Conservation (phyloP, 2,888 invertebrate genomes). For the Drosophila nigricruria region DNA sequence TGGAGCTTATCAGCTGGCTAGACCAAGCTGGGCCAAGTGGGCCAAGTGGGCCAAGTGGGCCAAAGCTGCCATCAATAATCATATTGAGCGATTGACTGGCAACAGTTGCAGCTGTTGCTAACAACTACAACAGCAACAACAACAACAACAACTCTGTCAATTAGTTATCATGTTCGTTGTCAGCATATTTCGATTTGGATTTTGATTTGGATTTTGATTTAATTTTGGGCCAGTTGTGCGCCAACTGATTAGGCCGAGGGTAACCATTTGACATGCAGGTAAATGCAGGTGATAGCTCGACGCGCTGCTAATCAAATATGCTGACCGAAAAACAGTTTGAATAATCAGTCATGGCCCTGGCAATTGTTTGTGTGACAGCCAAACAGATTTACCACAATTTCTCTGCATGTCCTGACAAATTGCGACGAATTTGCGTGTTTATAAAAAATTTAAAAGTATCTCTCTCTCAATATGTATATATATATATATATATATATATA, state of each 20-base stretch:
- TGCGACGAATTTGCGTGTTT: constrained; percentile 72
- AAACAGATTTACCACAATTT: constrained; percentile 38
- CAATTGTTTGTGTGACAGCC: constrained; percentile 35
- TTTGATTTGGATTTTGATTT: constrained; percentile 66
- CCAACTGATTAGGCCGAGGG: constrained; percentile 39
- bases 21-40: not conserved
- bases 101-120: constrained; percentile 40
- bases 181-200: constrained; percentile 66
- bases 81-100: constrained; percentile 51
- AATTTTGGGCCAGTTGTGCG: constrained; percentile 52
- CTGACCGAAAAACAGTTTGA: constrained; percentile 48
- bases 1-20: constrained; percentile 37
- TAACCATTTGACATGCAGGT: constrained; percentile 6
- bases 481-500: not conserved
- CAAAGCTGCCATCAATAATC: constrained; percentile 45
- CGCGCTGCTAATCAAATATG: constrained; percentile 50
- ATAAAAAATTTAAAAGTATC: constrained; percentile 67
- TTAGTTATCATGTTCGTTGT: constrained; percentile 77
- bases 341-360: constrained; percentile 44
- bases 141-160: constrained; percentile 65
- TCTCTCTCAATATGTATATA: not conserved
- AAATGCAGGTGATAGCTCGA: constrained; percentile 1
- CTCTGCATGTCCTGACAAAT: constrained; percentile 51
- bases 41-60: constrained; percentile 1
- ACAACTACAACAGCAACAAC: constrained; percentile 47